A percentile compares a stretch with the other conserved stretches of the same genome.
Evolutionary conservation across 1,140 invertebrate genomes (phyloP).

Genomic region (Cardiocondyla obscurior): DNA sequence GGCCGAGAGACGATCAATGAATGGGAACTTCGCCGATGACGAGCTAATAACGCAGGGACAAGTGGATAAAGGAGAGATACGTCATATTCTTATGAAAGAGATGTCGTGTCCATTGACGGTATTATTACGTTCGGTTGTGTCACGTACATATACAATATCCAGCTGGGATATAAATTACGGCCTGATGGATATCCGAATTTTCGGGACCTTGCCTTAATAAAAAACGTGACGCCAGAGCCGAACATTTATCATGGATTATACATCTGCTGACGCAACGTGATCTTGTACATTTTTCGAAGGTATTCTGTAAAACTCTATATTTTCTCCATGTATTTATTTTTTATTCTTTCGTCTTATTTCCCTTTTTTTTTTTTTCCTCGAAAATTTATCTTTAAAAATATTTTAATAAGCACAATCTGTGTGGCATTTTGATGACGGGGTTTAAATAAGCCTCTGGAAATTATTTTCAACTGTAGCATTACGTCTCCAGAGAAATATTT

Average conservation of each 20-base stretch:
- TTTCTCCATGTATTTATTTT: neutral
- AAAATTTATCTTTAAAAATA: neutral
- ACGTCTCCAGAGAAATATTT: neutral
- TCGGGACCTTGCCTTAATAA: neutral
- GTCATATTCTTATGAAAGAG: slow-evolving; percentile 43
- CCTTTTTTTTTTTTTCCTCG: neutral
- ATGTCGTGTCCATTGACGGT: slow-evolving; percentile 14
- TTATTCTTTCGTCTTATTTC: neutral
- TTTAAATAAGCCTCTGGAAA: neutral
- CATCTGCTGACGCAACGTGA: neutral
- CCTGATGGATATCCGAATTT: neutral
- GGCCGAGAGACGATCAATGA: slow-evolving; percentile 31
- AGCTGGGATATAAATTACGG: neutral
- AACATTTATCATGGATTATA: neutral
- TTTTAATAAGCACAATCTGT: neutral
- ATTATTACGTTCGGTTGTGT: neutral
- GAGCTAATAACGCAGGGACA: slow-evolving; percentile 28
- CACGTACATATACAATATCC: neutral
- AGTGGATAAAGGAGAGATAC: slow-evolving; percentile 13
- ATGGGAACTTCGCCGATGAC: slow-evolving; percentile 22
- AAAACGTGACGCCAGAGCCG: neutral
- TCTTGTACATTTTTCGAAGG: no score
- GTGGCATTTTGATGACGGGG: neutral
- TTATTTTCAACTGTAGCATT: neutral
- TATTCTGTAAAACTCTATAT: neutral